Evolutionary conservation across 2,797 vertebrate genomes (phyloP), one percentile per base, ranked within the genome.

Genomic region (Gallinago nigripennis): DNA sequence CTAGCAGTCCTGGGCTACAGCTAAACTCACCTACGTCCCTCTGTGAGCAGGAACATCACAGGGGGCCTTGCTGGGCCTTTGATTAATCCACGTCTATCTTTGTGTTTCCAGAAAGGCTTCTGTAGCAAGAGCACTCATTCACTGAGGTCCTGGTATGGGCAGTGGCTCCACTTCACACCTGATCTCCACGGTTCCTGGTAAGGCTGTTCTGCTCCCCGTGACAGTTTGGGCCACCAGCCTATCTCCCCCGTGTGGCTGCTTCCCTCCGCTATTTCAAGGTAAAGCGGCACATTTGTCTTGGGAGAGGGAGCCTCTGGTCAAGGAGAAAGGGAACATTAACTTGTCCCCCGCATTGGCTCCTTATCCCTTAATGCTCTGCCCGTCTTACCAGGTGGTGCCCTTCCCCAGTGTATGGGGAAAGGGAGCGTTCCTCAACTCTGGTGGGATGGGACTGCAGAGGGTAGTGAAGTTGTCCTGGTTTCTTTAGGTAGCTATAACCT

Each of bases 61-160:
- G 51, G n/a, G 48, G 48, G 46, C n/a, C 7, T 66, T 63, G 61
- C 35, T 66, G 30, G 51, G 11, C 19, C 43, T 79, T 68, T 51
- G 27, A 56, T 43, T 56, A 41, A 16, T 39, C 51, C 16, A 30
- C 6, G 1, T 53, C 41, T 68, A 12, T 43, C 28, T 71, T 35
- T 28, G n/a, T 33, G 17, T 43, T 86, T 37, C 19, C 61, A 64
- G 50, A 31, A 63, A 70, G 23, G 54, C 46, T 72, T 79, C 58
- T 80, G 54, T 51, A 31, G 50, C 41, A 50, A 69, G 31, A 65
- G 19, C 64, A 80, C 45, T 43, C 43, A n/a, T 78, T 90, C 45
- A 21, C 37, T 56, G 39, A 57, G 8, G 9, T 28, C 30, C 25
- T 56, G 57, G 21, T 30, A 53, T 0, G 0, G 57, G 8, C 0